A percentile compares a stretch with the other conserved stretches of the same genome.
phyloP scores from a whole-genome alignment of 2,113 vertebrate genomes.

The Pelodiscus sinensis region DNA sequence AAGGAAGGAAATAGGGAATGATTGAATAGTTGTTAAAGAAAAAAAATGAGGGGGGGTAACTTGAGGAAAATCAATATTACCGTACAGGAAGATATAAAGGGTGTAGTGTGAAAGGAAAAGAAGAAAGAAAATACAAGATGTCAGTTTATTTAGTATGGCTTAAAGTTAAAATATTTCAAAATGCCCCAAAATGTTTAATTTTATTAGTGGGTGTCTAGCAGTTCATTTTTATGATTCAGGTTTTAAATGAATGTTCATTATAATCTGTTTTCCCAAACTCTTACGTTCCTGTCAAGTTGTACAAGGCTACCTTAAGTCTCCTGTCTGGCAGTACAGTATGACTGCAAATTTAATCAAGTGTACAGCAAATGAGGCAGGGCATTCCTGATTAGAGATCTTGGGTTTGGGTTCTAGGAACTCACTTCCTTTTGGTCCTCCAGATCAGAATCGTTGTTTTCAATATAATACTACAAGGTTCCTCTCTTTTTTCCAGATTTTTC shows the following conservation, averaged over 20 bases:
- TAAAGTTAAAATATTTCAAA: background rate
- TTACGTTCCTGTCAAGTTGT: background rate
- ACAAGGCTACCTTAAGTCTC: background rate
- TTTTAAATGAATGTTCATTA: background rate
- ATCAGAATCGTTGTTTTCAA: background rate
- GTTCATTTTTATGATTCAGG: background rate
- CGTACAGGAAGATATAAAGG: too few relatives aligned
- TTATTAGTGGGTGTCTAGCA: background rate
- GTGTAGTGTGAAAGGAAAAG: background rate
- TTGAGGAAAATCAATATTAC: background rate
- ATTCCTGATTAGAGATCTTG: too few relatives aligned
- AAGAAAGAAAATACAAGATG: background rate
- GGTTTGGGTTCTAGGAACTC: background rate
- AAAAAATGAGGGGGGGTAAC: background rate
- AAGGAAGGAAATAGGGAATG: background rate
- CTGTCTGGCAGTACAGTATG: background rate
- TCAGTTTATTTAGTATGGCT: background rate
- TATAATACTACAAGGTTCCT: background rate
- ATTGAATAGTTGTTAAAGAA: background rate
- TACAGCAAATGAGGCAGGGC: background rate
- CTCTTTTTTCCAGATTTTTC: background rate
- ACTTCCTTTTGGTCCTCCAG: background rate
- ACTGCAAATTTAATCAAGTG: background rate
- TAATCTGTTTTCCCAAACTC: background rate
- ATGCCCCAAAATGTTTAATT: background rate